Conservation (phyloP, 1,140 invertebrate species). For the Coenobita brevimanus region DNA sequence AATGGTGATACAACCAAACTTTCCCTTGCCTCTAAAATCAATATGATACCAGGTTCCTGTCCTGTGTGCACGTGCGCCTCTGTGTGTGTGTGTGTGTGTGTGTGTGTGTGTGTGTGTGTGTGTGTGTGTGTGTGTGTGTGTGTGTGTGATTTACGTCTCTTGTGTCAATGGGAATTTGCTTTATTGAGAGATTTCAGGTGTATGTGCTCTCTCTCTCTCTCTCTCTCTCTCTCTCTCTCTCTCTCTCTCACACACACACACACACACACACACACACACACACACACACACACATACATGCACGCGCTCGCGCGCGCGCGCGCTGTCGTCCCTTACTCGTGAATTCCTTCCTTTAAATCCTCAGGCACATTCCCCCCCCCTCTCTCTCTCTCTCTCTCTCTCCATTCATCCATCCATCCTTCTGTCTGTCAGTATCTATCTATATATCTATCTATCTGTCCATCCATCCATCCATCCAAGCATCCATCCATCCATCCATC, state of each 20-base stretch:
- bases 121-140: constrained; percentile 10
- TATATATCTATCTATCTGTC: too few relatives aligned
- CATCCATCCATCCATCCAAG: too few relatives aligned
- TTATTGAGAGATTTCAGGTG: background rate
- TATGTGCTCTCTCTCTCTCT: too few relatives aligned
- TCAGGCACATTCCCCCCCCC: background rate
- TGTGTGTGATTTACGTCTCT: too few relatives aligned
- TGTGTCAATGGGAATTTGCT: background rate
- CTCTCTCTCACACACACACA: too few relatives aligned
- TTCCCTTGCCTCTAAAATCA: too few relatives aligned
- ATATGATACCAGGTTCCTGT: too few relatives aligned
- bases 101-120: background rate
- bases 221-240: background rate
- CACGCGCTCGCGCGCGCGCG: background rate
- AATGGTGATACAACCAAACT: too few relatives aligned
- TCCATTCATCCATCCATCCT: background rate
- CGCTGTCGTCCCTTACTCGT: background rate
- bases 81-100: background rate
- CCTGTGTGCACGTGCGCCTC: too few relatives aligned
- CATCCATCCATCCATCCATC: background rate
- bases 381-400: constrained; percentile 56
- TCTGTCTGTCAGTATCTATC: too few relatives aligned
- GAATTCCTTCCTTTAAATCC: background rate
- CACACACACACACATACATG: too few relatives aligned
- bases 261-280: too few relatives aligned